These are phyloP conservation scores for Pandemis heparana DNA, from an alignment of 2,888 invertebrate genomes.

Conservation along the genomic window DNA sequence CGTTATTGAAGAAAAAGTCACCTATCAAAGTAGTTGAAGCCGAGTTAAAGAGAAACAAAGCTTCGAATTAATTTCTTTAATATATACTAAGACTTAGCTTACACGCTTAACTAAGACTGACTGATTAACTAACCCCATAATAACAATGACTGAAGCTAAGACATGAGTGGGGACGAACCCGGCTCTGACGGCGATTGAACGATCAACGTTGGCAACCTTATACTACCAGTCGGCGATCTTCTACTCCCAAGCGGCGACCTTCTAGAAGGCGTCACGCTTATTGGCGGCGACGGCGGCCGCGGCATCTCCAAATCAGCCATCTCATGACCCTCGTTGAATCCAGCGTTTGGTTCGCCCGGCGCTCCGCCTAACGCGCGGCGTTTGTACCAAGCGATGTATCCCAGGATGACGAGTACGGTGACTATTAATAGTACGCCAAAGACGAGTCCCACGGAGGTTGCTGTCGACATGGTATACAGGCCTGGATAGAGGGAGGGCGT, in stretches of 20 bases:
- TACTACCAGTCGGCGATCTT: constrained; percentile 18
- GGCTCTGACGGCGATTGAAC: constrained; percentile 67
- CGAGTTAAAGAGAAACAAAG: neutral
- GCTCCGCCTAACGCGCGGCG: constrained; percentile 60
- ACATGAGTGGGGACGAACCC: constrained; percentile 51
- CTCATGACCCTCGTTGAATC: constrained; percentile 62
- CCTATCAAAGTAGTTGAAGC: neutral
- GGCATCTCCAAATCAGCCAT: constrained; percentile 14
- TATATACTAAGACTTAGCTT: neutral
- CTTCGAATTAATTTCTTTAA: neutral
- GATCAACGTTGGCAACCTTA: constrained; percentile 55
- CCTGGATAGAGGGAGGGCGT: constrained; percentile 60
- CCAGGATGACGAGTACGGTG: constrained; percentile 58
- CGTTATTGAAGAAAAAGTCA: neutral
- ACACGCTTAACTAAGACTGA: neutral
- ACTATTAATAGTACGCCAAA: constrained; percentile 65
- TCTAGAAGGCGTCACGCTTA: constrained; percentile 26
- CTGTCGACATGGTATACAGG: constrained; percentile 73
- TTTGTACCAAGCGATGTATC: constrained; percentile 69
- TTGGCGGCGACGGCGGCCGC: neutral
- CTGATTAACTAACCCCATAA: no score
- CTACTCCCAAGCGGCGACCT: constrained; percentile 13
- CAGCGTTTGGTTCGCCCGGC: constrained; percentile 46
- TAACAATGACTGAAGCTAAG: constrained; percentile 3
- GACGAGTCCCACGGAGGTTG: constrained; percentile 72